A percentile compares a stretch with the other conserved stretches of the same genome.
Conservation (phyloP, 2,797 vertebrate species). For the Gymnocypris eckloni region DNA sequence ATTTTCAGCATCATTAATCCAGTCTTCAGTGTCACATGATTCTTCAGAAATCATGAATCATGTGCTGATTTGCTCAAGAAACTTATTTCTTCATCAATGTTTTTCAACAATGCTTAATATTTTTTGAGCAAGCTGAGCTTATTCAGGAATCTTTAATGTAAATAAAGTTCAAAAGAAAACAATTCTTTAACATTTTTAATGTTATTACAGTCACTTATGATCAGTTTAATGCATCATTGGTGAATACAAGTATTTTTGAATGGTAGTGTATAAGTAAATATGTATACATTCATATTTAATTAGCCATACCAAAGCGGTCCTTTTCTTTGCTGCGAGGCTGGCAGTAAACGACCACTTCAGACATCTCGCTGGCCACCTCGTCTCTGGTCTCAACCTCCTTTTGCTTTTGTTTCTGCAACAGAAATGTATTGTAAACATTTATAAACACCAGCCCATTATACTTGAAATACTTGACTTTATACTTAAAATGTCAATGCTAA, state of each 20-base stretch:
- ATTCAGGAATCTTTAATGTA: neutral
- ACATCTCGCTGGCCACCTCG: slow-evolving; percentile 94
- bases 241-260: neutral
- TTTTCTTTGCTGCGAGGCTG: slow-evolving; percentile 96
- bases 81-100: neutral
- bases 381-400: slow-evolving; percentile 89
- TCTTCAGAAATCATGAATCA: neutral
- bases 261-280: neutral
- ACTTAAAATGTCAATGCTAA: neutral
- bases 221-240: neutral
- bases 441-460: slow-evolving; percentile 8
- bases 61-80: neutral
- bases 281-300: neutral
- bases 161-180: neutral
- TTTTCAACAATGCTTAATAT: neutral
- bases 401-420: slow-evolving; percentile 77
- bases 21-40: neutral
- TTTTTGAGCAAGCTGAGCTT: neutral
- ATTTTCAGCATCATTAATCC: neutral
- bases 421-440: slow-evolving; percentile 38
- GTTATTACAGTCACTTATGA: neutral
- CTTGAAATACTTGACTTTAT: slow-evolving; percentile 4
- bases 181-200: neutral
- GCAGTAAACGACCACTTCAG: slow-evolving; percentile 96
- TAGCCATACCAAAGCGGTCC: slow-evolving; percentile 89